Evolutionary conservation across 2,888 invertebrate species (phyloP), one percentile per base, ranked within the genome.

Genomic region (Eucera pruinosa): DNA sequence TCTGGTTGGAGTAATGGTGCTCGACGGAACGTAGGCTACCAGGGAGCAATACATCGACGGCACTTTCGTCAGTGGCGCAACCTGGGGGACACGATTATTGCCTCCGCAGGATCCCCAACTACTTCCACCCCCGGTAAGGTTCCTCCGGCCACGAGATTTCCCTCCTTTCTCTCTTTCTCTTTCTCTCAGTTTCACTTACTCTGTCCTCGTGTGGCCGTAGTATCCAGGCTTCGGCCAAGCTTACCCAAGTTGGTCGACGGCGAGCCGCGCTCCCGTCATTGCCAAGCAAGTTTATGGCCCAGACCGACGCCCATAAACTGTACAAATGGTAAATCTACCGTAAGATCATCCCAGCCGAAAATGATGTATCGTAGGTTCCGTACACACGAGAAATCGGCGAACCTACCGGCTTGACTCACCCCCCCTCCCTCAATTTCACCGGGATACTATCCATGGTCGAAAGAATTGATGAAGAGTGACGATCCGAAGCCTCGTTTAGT

Each of bases 291-390:
- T 92, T 92, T 92, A 92, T 92, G 90, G 91, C 90, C 88, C 90
- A 91, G 91, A 91, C 91, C 91, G 90, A 88, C 90, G 91, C 87
- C 91, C 92, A 91, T 92, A 92, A 92, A 92, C 92, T 91, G 90
- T 91, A 89, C 90, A 89, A 91, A 92, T 92, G 92, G 90, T 92
- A 92, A 92, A 92, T 92, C 92, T 92, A 92, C 89, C 91, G 92
- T 91, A 90, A 92, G 91, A 91, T 90, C 91, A 92, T 91, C 89
- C 92, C 92, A 92, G 90, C 92, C 92, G 92, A 92, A 92, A 92
- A 92, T 92, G 92, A 92, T 92, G 90, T 92, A 92, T 92, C 89
- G 91, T 90, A 88, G 88, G 86, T 90, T 76, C 76, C 81, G 83
- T 80, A 80, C 71, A 81, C 65, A 81, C 74, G 84, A 81, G 81